Evolutionary conservation across 1,140 invertebrate species (phyloP), one percentile per base, ranked within the genome.

Genomic region (Manduca sexta): DNA sequence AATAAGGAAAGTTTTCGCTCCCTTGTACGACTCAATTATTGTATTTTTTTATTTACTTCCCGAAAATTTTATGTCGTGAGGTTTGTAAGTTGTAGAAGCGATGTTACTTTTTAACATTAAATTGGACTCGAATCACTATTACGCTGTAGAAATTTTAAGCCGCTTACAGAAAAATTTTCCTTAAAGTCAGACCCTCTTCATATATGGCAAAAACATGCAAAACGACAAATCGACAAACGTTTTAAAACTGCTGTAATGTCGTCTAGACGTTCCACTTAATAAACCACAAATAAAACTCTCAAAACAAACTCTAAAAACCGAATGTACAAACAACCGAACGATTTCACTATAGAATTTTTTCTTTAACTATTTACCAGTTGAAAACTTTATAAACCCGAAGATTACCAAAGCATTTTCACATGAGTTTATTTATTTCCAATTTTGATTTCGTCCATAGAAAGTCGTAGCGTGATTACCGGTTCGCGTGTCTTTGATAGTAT

Each of bases 401-500:
- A 26, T 26, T 26, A 26, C 21, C 41, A 30, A 45, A 15, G 30
- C 44, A 21, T 26, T 64, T 75, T 70, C 58, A 49, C 61, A 45
- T 55, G 58, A 62, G 60, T 77, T 72, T 61, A 67, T 72, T 78
- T 76, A 72, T 65, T 67, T 26, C 8, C 21, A 1, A 26, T 26
- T 26, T 8, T 8, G 21, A 26, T 26, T 73, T 68, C 73, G 74
- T 73, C 74, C 68, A 71, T 54, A 44, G 59, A 61, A 54, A 56
- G 61, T 66, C 53, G 61, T 61, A 60, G 56, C 53, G 45, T 80
- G 76, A 83, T 83, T 69, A 64, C 73, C 39, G 34, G 70, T 70
- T 83, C 64, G 79, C 79, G 79, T 83, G 78, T 34, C 35, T 56
- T 49, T 60, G 58, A 65, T 74, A 66, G 66, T 71, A 68, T 64